Conservation (phyloP, 2,888 invertebrate species). For the Cordilura impudica region DNA sequence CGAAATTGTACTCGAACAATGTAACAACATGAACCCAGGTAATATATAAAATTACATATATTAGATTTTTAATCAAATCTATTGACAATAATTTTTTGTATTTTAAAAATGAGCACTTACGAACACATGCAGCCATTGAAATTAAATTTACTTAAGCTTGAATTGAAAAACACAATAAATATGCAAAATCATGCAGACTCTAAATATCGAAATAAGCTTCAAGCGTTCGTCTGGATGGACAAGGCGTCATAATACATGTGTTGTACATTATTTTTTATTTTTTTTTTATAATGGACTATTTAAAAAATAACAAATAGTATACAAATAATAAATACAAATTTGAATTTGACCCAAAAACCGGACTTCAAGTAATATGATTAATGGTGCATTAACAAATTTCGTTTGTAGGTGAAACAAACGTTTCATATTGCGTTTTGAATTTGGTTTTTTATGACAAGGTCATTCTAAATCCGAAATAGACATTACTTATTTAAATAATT, state of each 20-base stretch:
- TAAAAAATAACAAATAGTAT: neutral
- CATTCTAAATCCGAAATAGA: neutral
- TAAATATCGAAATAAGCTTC: neutral
- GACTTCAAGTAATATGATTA: conserved; percentile 9
- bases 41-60: neutral
- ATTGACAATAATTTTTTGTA: neutral
- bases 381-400: neutral
- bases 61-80: neutral
- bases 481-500: neutral
- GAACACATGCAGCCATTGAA: neutral
- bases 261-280: neutral
- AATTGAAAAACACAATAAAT: conserved; percentile 10
- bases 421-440: neutral
- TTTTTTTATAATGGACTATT: neutral
- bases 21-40: neutral
- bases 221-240: neutral
- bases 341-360: conserved; percentile 23
- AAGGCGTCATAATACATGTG: neutral
- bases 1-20: neutral
- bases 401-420: neutral
- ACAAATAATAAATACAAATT: conserved; percentile 5
- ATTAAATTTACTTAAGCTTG: neutral
- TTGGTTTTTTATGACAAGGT: neutral
- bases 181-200: conserved; percentile 42
- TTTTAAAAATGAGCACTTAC: neutral